Evolutionary conservation across 2,113 vertebrate species (phyloP).

Genomic region (Istiophorus platypterus): DNA sequence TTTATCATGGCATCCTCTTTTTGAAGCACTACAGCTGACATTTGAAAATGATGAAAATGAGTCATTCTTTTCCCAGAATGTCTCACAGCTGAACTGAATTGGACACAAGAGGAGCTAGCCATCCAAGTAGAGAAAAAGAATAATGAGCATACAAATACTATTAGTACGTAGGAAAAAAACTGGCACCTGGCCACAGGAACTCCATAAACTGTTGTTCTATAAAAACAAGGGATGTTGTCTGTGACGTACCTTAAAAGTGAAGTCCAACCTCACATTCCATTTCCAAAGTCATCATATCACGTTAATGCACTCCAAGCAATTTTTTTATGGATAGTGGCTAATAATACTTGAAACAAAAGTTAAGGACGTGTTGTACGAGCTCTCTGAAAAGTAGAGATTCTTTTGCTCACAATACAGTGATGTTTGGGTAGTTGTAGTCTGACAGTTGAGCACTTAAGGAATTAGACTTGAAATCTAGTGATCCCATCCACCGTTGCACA

Average conservation of each 20-base stretch:
- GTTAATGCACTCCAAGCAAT: neutral
- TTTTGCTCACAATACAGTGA: neutral
- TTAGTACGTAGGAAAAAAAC: neutral
- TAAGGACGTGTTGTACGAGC: neutral
- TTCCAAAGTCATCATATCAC: neutral
- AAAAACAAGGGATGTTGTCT: conserved; percentile 26
- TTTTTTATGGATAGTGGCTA: neutral
- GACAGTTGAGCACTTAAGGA: neutral
- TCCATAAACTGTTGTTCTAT: conserved; percentile 8
- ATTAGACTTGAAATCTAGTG: neutral
- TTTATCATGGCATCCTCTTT: neutral
- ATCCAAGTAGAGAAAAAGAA: neutral
- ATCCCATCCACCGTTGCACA: neutral
- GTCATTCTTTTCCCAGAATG: neutral
- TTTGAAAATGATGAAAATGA: neutral
- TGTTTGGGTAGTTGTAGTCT: neutral
- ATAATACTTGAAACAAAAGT: neutral
- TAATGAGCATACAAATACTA: neutral
- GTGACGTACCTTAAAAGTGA: neutral
- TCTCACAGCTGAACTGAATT: neutral
- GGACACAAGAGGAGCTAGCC: neutral
- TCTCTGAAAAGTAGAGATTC: neutral
- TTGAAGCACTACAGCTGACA: neutral
- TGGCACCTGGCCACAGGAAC: conserved; percentile 14
- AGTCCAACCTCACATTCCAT: neutral